A percentile compares a stretch with the other conserved stretches of the same genome.
These are phyloP conservation scores for Bubalus kerabau DNA, from an alignment of 2,113 vertebrate species.

Conservation along the genomic window DNA sequence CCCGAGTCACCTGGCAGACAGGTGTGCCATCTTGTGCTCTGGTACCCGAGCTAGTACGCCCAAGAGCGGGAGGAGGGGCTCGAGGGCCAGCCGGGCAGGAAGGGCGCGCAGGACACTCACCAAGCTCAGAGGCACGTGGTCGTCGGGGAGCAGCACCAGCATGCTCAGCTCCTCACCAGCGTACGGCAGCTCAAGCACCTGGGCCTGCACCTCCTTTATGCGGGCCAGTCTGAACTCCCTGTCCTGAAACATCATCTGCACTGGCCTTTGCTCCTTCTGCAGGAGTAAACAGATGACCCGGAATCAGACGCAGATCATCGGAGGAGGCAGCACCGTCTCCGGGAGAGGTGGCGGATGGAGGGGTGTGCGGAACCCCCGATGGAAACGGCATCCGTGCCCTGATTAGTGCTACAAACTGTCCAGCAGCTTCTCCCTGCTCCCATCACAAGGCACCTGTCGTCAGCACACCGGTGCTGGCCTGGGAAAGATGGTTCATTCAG, in stretches of 20 bases:
- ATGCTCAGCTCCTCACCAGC: slow-evolving; percentile 86
- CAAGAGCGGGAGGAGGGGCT: too few species aligned
- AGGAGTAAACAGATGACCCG: not conserved
- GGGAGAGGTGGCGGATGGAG: fast-evolving
- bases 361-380: not conserved
- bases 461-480: not conserved
- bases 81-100: fast-evolving
- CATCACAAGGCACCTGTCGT: not conserved
- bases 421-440: not conserved
- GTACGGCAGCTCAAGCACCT: slow-evolving; percentile 91
- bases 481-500: not conserved
- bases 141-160: slow-evolving; percentile 87
- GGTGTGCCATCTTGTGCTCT: not conserved
- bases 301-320: not conserved
- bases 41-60: not conserved
- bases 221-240: slow-evolving; percentile 69
- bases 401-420: too few species aligned
- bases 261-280: slow-evolving; percentile 81
- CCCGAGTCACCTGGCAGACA: not conserved
- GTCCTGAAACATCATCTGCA: slow-evolving; percentile 88
- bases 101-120: slow-evolving; percentile 69
- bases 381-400: fast-evolving
- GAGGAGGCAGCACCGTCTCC: not conserved
- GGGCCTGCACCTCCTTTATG: slow-evolving; percentile 76
- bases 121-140: slow-evolving; percentile 83